Percentiles rank a stretch among this genome's conserved stretches.
phyloP scores from a whole-genome alignment of 2,113 vertebrate genomes.

The Coryphaenoides rupestris region DNA sequence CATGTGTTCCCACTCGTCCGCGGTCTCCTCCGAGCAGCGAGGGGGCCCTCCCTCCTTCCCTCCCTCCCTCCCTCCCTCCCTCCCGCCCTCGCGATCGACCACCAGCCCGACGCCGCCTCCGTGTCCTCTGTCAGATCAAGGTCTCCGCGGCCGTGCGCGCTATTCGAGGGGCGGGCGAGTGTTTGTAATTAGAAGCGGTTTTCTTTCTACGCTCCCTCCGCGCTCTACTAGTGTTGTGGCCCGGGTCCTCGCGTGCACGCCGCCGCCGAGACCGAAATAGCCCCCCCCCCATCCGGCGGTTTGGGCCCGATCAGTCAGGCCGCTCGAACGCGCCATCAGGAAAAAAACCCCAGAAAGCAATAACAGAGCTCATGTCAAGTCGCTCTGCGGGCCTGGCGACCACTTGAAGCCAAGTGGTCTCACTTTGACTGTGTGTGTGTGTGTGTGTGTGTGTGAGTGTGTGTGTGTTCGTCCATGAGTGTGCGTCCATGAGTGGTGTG shows the following conservation, averaged over 20 bases:
- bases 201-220: too few relatives aligned
- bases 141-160: constrained; percentile 36
- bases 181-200: constrained; percentile 57
- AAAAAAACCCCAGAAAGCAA: not conserved
- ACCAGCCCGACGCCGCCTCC: constrained; percentile 40
- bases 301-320: not conserved
- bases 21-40: constrained; percentile 60
- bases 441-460: too few relatives aligned
- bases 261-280: not conserved
- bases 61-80: too few relatives aligned
- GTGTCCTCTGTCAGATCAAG: constrained; percentile 67
- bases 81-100: too few relatives aligned
- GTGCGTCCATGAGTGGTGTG: too few relatives aligned
- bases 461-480: too few relatives aligned
- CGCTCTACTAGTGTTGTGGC: too few relatives aligned
- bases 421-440: not conserved
- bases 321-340: not conserved
- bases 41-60: too few relatives aligned
- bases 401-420: not conserved
- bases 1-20: constrained; percentile 64
- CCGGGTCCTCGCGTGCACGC: not conserved
- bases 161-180: constrained; percentile 55
- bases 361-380: not conserved
- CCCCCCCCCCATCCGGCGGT: too few relatives aligned
- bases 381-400: not conserved